phyloP scores from a whole-genome alignment of 2,888 invertebrate species.

The Andrena bucephala region DNA sequence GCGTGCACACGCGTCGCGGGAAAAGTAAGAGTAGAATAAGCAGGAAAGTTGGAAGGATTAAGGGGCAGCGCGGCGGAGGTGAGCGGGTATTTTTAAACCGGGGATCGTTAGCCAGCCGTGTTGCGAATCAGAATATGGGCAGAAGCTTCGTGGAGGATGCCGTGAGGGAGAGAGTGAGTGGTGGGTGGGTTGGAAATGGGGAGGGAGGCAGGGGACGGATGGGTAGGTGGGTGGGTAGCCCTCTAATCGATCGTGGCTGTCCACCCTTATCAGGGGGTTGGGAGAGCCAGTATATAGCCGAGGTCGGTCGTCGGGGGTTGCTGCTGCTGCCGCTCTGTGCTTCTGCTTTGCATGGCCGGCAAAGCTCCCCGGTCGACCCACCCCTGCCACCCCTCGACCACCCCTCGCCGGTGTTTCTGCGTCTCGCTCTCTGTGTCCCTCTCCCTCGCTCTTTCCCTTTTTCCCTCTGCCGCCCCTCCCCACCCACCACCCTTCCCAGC shows the following conservation, averaged over 20 bases:
- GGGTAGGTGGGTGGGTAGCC: slow-evolving; percentile 79
- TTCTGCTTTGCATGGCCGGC: slow-evolving; percentile 83
- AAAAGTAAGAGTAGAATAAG: slow-evolving; percentile 37
- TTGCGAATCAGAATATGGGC: slow-evolving; percentile 79
- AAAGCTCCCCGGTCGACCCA: slow-evolving; percentile 71
- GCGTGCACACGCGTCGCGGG: slow-evolving; percentile 30
- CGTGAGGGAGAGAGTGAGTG: slow-evolving; percentile 67
- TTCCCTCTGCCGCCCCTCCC: slow-evolving; percentile 42
- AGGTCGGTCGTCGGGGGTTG: slow-evolving; percentile 74
- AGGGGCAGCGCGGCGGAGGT: slow-evolving; percentile 32
- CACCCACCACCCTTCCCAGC: slow-evolving; percentile 33
- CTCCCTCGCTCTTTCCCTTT: slow-evolving; percentile 40
- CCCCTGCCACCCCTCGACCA: slow-evolving; percentile 55
- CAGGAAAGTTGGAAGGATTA: slow-evolving; percentile 40
- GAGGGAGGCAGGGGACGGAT: slow-evolving; percentile 59
- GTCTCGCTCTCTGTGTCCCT: slow-evolving; percentile 51
- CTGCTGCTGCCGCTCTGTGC: slow-evolving; percentile 67
- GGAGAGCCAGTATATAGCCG: slow-evolving; percentile 74
- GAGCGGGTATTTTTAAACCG: slow-evolving; percentile 68
- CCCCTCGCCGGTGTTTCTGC: slow-evolving; percentile 21
- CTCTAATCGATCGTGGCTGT: slow-evolving; percentile 85
- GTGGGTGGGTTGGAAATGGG: slow-evolving; percentile 60
- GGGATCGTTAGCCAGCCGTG: slow-evolving; percentile 77
- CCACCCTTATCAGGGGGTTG: slow-evolving; percentile 85
- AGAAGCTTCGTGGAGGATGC: slow-evolving; percentile 64